These are phyloP conservation scores for Platysteira castanea DNA, from an alignment of 2,113 vertebrate species.

Conservation along the genomic window DNA sequence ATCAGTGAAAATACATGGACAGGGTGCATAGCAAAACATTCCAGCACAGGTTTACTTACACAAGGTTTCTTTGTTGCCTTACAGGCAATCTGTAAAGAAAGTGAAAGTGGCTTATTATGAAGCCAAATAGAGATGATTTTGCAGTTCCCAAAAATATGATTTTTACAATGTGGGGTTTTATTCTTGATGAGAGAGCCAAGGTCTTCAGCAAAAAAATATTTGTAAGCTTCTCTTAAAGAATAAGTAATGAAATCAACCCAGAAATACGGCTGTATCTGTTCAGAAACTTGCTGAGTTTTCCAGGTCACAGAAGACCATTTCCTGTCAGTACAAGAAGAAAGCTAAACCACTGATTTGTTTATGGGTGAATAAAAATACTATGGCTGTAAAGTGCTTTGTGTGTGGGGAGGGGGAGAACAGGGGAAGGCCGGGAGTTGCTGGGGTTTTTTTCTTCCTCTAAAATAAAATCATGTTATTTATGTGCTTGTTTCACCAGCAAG, in stretches of 20 bases:
- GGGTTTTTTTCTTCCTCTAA: background rate
- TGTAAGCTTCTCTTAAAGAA: background rate
- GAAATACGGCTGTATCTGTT: background rate
- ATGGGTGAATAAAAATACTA: conserved; percentile 32
- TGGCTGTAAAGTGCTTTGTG: background rate
- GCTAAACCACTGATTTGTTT: conserved; percentile 17
- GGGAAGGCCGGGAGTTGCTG: background rate
- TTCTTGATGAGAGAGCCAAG: background rate
- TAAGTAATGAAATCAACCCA: background rate
- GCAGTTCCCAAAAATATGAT: background rate
- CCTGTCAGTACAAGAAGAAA: background rate
- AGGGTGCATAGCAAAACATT: background rate
- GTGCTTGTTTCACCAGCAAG: background rate
- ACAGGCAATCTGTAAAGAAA: background rate
- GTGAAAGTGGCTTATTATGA: background rate
- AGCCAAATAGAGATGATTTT: background rate
- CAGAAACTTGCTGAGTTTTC: conserved; percentile 36
- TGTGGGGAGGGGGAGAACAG: background rate
- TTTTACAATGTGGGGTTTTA: background rate
- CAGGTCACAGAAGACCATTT: conserved; percentile 40
- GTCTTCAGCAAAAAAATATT: accelerated
- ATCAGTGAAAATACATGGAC: background rate
- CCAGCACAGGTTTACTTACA: background rate
- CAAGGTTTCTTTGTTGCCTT: background rate
- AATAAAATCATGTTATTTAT: background rate